Percentiles rank a stretch among this genome's conserved stretches.
Conservation (phyloP, 2,888 invertebrate species). For the Hirudinaria manillensis region DNA sequence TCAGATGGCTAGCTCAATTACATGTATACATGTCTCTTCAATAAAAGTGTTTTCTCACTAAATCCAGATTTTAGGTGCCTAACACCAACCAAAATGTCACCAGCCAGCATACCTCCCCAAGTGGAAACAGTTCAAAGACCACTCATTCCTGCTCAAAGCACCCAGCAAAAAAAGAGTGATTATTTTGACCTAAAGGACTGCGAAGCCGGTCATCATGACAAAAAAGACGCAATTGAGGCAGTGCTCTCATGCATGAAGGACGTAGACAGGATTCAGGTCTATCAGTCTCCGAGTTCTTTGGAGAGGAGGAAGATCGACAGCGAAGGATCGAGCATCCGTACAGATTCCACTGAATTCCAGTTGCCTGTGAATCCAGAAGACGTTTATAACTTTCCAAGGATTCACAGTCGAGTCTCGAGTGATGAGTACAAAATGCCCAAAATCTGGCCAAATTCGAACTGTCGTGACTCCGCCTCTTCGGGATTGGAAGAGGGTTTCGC, state of each 20-base stretch:
- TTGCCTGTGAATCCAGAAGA: not conserved
- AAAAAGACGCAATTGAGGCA: too few relatives aligned
- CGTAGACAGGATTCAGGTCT: not conserved
- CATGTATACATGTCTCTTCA: too few relatives aligned
- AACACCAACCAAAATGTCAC: too few relatives aligned
- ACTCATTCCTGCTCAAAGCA: not conserved
- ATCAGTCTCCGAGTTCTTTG: not conserved
- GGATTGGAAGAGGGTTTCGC: too few relatives aligned
- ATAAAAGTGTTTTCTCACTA: too few relatives aligned
- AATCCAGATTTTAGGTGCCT: too few relatives aligned
- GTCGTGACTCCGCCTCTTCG: too few relatives aligned
- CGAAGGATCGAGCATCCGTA: not conserved
- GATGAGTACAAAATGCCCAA: slow-evolving; percentile 7
- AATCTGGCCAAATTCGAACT: not conserved
- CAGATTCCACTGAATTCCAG: not conserved
- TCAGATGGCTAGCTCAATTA: too few relatives aligned
- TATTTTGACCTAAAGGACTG: not conserved
- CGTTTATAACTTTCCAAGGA: slow-evolving; percentile 12
- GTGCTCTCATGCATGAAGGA: not conserved
- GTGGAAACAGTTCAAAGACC: not conserved
- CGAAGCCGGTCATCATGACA: not conserved
- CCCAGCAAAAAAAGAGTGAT: not conserved
- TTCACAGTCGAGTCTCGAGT: not conserved
- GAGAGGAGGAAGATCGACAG: not conserved
- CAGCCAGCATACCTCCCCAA: too few relatives aligned